These are phyloP conservation scores for Cataglyphis cursor DNA, from an alignment of 2,888 invertebrate species.

Conservation along the genomic window DNA sequence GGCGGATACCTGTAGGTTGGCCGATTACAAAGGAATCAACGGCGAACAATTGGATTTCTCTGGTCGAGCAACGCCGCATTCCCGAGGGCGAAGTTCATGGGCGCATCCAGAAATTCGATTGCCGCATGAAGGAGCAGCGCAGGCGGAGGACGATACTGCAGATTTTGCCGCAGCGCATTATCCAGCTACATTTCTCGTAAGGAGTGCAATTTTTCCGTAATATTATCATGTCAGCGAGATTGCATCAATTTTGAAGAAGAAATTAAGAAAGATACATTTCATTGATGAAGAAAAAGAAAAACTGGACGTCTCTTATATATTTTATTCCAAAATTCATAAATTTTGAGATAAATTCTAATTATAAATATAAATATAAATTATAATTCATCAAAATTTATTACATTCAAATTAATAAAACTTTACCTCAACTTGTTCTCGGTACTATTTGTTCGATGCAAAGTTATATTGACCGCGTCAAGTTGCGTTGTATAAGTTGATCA, in stretches of 20 bases:
- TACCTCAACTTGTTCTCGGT: background rate
- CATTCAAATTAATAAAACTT: background rate
- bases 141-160: conserved; percentile 45
- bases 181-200: conserved; percentile 54
- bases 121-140: conserved; percentile 55
- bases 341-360: background rate
- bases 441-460: conserved; percentile 3
- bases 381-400: background rate
- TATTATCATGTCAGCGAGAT: background rate
- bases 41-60: conserved; percentile 55
- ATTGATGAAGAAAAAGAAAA: background rate
- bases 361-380: background rate
- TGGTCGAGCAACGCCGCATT: conserved; percentile 50
- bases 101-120: conserved; percentile 58
- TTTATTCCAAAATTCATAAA: conserved; percentile 2
- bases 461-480: background rate
- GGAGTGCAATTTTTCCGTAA: conserved; percentile 28
- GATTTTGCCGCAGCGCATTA: conserved; percentile 56
- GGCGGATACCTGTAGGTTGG: conserved; percentile 41
- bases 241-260: background rate
- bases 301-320: background rate
- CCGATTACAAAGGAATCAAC: conserved; percentile 58
- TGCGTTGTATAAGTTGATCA: background rate
- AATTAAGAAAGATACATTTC: too few species aligned
- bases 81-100: conserved; percentile 56